Base-by-base conservation (phyloP, 2,888 invertebrate genomes). In the Synanthedon vespiformis region DNA sequence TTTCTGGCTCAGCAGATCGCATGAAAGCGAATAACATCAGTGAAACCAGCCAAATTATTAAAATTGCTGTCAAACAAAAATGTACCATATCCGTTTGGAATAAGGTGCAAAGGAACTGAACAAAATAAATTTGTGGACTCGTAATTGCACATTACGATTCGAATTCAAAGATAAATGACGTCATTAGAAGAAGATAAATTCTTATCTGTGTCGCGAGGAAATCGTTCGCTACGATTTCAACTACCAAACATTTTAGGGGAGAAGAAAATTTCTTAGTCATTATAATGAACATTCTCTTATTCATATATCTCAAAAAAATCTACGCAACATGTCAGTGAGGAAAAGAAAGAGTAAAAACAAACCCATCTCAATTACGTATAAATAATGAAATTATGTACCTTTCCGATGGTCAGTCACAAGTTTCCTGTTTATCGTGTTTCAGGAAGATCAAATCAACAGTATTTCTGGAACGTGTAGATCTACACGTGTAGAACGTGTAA, bases 1-100 rank as follows among this genome's bases (percentile, higher is more conserved):
- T 63, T 69, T 67, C 65, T 63, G 63, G 67, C 63, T 64, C 64
- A 67, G 61, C 66, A 67, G 64, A 66, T 68, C 66, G 67, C 68
- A 66, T 65, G 62, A 69, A 68, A 68, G 66, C 51, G 55, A 64
- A 63, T 58, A 62, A 61, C 44, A 61, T 61, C 59, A 55, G 56
- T 55, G 57, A 59, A 58, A 62, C 61, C 61, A 56, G 57, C 63
- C 13, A 44, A 44, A 44, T 13, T 44, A 14, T 14, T 44, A 44
- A 44, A 44, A n/a, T 13, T 44, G 14, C 44, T 14, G 44, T 13
- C 13, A 44, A 44, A 13, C 44, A 14, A 44, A 44, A 6, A 44
- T 44, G 8, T 13, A 44, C 44, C 14, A 13, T 13, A 13, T 13
- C 6, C 1, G 44, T 2, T 3, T n/a, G n/a, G 13, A 34, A 44